phyloP scores from a whole-genome alignment of 2,113 vertebrate genomes.

The Acinonyx jubatus region DNA sequence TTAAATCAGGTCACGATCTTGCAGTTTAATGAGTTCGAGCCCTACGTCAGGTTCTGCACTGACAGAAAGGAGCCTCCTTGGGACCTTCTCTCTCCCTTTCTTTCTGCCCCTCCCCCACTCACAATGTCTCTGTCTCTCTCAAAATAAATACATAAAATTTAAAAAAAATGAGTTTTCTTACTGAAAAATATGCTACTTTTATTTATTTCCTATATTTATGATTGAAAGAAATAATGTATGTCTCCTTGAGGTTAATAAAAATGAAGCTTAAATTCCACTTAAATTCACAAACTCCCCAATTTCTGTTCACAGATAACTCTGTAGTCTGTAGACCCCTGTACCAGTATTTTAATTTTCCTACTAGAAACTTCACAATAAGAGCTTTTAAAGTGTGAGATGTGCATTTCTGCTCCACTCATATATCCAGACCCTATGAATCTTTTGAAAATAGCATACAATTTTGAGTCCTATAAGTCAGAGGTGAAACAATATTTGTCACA shows the following conservation, averaged over 20 bases:
- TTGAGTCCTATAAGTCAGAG: background rate
- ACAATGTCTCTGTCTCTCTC: no score
- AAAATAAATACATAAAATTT: no score
- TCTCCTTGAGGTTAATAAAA: background rate
- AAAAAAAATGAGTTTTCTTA: no score
- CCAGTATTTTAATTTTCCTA: background rate
- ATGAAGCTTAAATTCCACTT: background rate
- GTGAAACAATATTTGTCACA: background rate
- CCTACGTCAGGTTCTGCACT: no score
- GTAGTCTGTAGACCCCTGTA: fast-evolving
- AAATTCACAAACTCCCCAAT: background rate
- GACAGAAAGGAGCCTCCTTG: no score
- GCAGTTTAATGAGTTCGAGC: no score
- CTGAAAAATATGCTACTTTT: background rate
- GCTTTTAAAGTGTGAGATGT: background rate
- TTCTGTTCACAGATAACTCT: background rate
- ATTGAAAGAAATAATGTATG: background rate
- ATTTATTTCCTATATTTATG: background rate
- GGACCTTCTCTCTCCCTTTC: no score
- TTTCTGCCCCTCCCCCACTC: no score
- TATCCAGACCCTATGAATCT: background rate
- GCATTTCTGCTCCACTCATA: background rate
- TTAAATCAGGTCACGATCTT: no score
- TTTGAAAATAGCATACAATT: background rate
- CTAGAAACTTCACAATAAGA: background rate